phyloP scores from a whole-genome alignment of 35 echinoderm and acorn worm species.

The Heliocidaris erythrogramma region DNA sequence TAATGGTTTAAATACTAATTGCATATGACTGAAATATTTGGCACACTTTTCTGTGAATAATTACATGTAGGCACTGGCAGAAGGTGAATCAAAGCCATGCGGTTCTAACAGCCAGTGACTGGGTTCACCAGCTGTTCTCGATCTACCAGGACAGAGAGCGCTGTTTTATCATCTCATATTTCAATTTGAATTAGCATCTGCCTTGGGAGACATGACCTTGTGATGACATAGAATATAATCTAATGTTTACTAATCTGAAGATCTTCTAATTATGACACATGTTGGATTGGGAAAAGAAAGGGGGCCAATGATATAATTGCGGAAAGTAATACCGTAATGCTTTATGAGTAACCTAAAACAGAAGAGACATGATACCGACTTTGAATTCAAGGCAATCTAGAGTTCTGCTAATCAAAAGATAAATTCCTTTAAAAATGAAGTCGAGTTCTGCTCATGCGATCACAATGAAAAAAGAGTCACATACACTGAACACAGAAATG shows the following conservation, averaged over 20 bases:
- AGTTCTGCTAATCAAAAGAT: too few species aligned
- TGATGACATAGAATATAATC: background rate
- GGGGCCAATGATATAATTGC: background rate
- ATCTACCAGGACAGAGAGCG: background rate
- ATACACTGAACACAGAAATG: too few species aligned
- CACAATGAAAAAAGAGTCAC: too few species aligned
- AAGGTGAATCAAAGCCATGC: background rate
- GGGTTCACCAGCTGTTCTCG: background rate
- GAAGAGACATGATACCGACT: background rate
- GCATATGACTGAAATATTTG: background rate
- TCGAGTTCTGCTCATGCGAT: too few species aligned
- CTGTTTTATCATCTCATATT: background rate
- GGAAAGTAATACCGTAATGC: background rate
- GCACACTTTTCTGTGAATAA: background rate
- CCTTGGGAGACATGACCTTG: background rate
- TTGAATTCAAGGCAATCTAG: too few species aligned
- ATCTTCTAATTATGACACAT: background rate
- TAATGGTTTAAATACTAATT: background rate
- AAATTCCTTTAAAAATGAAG: too few species aligned
- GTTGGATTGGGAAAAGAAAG: background rate
- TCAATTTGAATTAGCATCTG: background rate
- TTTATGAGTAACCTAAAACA: background rate
- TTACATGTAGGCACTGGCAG: background rate
- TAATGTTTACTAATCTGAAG: slow-evolving; percentile 12
- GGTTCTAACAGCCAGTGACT: background rate